These are phyloP conservation scores for Dasypus novemcinctus DNA, from an alignment of 2,113 vertebrate species.

Conservation along the genomic window DNA sequence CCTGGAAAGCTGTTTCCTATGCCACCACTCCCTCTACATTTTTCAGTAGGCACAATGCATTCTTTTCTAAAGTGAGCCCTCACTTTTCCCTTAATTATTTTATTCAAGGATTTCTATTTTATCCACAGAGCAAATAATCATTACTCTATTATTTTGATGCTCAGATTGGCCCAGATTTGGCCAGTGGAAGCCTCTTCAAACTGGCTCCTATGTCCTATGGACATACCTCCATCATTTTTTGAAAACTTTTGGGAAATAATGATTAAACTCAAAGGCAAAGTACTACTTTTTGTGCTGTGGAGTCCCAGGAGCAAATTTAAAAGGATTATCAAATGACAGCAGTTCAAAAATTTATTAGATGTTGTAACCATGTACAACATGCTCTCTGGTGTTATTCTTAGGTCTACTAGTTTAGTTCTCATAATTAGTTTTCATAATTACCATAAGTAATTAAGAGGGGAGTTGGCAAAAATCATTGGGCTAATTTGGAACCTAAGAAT, in stretches of 20 bases:
- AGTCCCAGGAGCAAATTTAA: not conserved
- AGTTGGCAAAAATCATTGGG: not conserved
- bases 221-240: not conserved
- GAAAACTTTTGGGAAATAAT: not conserved
- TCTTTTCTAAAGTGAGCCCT: not conserved
- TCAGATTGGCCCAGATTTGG: not conserved
- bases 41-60: too few relatives aligned
- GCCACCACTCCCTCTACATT: not conserved
- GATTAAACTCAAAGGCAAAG: slow-evolving; percentile 1
- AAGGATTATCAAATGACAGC: not conserved
- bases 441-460: slow-evolving; percentile 37
- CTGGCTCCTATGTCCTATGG: not conserved
- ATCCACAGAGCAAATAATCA: not conserved
- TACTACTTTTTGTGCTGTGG: not conserved
- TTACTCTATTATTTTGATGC: not conserved
- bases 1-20: not conserved
- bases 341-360: not conserved
- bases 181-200: not conserved
- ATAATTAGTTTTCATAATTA: slow-evolving; percentile 49
- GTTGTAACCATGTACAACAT: not conserved
- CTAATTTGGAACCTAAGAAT: not conserved
- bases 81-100: not conserved
- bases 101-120: not conserved
- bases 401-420: slow-evolving; percentile 25
- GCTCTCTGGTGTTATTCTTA: slow-evolving; percentile 20